Evolutionary conservation across 2,888 invertebrate species (phyloP).

Genomic region (Chaetoderma sp.): DNA sequence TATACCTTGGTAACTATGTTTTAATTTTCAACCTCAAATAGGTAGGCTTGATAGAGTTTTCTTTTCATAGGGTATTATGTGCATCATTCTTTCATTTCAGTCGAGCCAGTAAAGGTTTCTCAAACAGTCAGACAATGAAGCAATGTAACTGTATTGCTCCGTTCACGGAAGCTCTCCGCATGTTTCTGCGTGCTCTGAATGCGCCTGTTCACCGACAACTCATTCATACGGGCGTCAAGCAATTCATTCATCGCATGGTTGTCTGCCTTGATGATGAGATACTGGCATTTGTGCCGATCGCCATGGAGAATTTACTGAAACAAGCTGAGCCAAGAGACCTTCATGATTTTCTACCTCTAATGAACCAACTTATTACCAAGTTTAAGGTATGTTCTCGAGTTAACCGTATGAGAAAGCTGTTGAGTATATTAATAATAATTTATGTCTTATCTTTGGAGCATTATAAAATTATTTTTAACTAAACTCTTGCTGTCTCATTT

Average conservation of each 20-base stretch:
- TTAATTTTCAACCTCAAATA: no score
- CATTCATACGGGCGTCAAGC: slow-evolving; percentile 71
- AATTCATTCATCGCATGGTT: slow-evolving; percentile 74
- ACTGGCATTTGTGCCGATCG: slow-evolving; percentile 72
- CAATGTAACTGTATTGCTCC: slow-evolving; percentile 71
- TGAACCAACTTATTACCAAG: slow-evolving; percentile 74
- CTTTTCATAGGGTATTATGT: no score
- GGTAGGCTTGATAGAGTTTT: no score
- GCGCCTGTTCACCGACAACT: slow-evolving; percentile 58
- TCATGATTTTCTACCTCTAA: slow-evolving; percentile 73
- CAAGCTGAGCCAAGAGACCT: slow-evolving; percentile 66
- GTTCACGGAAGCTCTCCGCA: slow-evolving; percentile 71
- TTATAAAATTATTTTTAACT: no score
- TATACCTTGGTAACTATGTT: no score
- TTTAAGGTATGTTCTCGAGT: slow-evolving; percentile 70
- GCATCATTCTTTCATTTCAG: slow-evolving; percentile 66
- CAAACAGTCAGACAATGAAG: slow-evolving; percentile 73
- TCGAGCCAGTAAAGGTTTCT: slow-evolving; percentile 75
- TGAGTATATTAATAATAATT: background rate
- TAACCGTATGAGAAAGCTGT: no score
- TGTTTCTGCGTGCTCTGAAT: slow-evolving; percentile 72
- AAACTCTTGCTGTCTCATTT: no score
- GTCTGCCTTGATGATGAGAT: slow-evolving; percentile 74
- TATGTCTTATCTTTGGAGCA: no score
- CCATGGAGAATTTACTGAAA: slow-evolving; percentile 71